Conservation (phyloP, 2,888 invertebrate genomes). For the Mythimna ferrago region DNA sequence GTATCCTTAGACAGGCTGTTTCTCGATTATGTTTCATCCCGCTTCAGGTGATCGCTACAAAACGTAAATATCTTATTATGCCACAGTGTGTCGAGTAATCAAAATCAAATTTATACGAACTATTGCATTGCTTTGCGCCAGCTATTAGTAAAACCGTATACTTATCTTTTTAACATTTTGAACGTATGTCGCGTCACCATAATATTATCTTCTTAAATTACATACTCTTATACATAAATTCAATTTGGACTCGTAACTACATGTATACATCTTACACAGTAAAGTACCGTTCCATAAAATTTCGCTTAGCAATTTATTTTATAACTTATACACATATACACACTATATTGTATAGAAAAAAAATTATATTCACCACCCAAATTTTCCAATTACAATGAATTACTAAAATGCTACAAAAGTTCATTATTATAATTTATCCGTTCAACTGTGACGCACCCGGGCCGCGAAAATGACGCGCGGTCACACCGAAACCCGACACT, state of each 20-base stretch:
- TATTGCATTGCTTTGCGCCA: conserved; percentile 78
- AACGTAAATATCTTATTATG: conserved; percentile 85
- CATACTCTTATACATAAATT: conserved; percentile 19
- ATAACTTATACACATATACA: background rate
- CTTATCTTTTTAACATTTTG: conserved; percentile 77
- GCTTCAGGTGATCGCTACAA: conserved; percentile 86
- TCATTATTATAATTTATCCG: background rate
- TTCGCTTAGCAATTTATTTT: conserved; percentile 52
- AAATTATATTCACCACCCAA: background rate
- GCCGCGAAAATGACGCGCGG: too few species aligned
- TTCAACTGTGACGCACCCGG: too few species aligned
- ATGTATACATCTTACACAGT: conserved; percentile 68
- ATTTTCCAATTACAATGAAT: conserved; percentile 4
- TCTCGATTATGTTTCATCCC: conserved; percentile 78
- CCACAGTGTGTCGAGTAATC: conserved; percentile 75
- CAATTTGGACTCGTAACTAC: conserved; percentile 83
- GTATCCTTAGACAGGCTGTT: conserved; percentile 69
- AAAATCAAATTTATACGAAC: conserved; percentile 46
- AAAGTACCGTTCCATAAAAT: conserved; percentile 33
- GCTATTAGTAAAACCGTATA: conserved; percentile 70
- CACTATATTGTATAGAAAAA: background rate
- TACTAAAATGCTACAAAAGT: conserved; percentile 7
- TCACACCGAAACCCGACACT: too few species aligned
- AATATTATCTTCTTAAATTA: conserved; percentile 57
- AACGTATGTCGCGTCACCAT: conserved; percentile 57